These are phyloP conservation scores for Arenaria interpres DNA, from an alignment of 2,113 vertebrate species.

Conservation along the genomic window DNA sequence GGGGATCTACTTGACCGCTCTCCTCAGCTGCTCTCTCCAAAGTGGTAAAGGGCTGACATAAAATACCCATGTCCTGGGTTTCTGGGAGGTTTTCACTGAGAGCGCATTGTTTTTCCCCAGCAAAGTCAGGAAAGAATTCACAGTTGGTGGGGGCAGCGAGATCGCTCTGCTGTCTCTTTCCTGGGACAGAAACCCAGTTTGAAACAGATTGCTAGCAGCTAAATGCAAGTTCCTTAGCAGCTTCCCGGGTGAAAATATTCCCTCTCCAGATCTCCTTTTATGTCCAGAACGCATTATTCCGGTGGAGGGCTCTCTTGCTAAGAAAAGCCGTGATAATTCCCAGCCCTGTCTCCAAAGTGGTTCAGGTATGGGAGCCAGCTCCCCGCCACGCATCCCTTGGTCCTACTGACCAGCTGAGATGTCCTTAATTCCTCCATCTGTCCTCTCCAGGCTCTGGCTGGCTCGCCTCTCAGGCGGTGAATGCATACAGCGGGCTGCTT, in stretches of 20 bases:
- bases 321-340: constrained; percentile 58
- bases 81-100: constrained; percentile 30
- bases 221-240: constrained; percentile 44
- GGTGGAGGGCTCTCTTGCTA: constrained; percentile 67
- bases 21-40: not conserved
- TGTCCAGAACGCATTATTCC: constrained; percentile 52
- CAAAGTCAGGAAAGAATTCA: constrained; percentile 35
- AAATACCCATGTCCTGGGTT: not conserved
- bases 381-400: constrained; percentile 3
- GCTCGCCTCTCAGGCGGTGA: not conserved
- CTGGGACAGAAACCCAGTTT: constrained; percentile 44
- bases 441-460: constrained; percentile 35
- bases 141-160: not conserved
- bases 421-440: constrained; percentile 62
- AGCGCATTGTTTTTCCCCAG: not conserved
- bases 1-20: not conserved
- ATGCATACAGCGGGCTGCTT: not conserved
- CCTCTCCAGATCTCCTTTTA: constrained; percentile 60
- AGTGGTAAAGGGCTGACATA: not conserved
- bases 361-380: constrained; percentile 45
- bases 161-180: constrained; percentile 2
- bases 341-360: constrained; percentile 17
- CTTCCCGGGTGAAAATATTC: constrained; percentile 49
- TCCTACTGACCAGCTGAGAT: constrained; percentile 57
- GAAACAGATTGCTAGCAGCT: constrained; percentile 51